Conservation (phyloP, 2,888 invertebrate species). For the Dastarcus helophoroides region DNA sequence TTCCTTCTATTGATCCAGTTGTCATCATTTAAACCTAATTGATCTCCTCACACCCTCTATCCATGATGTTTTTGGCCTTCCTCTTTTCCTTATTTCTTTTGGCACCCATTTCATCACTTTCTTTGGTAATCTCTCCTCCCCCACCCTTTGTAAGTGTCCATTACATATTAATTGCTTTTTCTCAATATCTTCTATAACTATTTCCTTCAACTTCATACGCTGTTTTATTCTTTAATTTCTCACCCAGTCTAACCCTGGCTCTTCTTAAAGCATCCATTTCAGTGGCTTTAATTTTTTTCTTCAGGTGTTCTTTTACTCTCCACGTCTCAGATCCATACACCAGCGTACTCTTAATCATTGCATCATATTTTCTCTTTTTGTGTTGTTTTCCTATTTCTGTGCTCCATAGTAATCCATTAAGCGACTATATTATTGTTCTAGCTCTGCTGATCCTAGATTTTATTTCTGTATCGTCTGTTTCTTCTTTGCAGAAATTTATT, state of each 20-base stretch:
- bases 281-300: slow-evolving; percentile 7
- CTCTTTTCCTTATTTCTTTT: slow-evolving; percentile 3
- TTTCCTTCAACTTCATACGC: slow-evolving; percentile 3
- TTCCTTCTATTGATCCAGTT: too few relatives aligned
- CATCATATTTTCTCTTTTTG: slow-evolving; percentile 8
- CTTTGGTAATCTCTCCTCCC: slow-evolving; percentile 6
- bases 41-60: too few relatives aligned
- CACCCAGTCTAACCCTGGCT: slow-evolving; percentile 6
- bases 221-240: slow-evolving; percentile 4
- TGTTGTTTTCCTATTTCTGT: slow-evolving; percentile 9
- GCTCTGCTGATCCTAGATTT: slow-evolving; percentile 5
- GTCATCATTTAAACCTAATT: too few relatives aligned
- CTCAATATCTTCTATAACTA: slow-evolving; percentile 5
- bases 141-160: slow-evolving; percentile 8
- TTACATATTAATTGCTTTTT: slow-evolving; percentile 9
- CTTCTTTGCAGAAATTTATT: slow-evolving; percentile 5
- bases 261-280: slow-evolving; percentile 10
- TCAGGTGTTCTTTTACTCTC: slow-evolving; percentile 7
- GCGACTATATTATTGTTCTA: slow-evolving; percentile 7
- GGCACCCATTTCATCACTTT: slow-evolving; percentile 6
- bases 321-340: slow-evolving; percentile 8
- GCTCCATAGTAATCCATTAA: slow-evolving; percentile 8
- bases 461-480: slow-evolving; percentile 8
- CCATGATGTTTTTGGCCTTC: slow-evolving; percentile 1
- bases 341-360: slow-evolving; percentile 8